These are phyloP conservation scores for Paratrypauchen microcephalus DNA, from an alignment of 2,797 vertebrate genomes.

Conservation along the genomic window DNA sequence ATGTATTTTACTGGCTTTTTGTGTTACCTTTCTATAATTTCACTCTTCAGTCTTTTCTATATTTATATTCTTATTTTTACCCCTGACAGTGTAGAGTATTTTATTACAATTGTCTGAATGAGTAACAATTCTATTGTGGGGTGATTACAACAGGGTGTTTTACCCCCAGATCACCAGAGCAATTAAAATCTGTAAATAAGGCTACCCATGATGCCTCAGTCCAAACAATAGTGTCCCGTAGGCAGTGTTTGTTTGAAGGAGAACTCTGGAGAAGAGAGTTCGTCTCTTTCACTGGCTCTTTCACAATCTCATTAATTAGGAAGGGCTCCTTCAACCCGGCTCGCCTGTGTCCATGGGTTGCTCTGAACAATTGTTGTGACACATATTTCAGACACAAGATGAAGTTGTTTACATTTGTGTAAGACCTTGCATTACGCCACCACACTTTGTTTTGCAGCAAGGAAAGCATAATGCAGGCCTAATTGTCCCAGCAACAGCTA, in stretches of 20 bases:
- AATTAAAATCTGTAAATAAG: constrained; percentile 93
- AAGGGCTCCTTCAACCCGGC: constrained; percentile 73
- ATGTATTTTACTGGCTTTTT: constrained; percentile 42
- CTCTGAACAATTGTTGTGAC: constrained; percentile 77
- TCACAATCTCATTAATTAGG: constrained; percentile 77
- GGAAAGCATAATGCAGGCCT: constrained; percentile 61
- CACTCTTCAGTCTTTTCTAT: constrained; percentile 27
- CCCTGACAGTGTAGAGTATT: constrained; percentile 73
- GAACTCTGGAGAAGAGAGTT: constrained; percentile 69
- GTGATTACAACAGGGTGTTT: constrained; percentile 84
- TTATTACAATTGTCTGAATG: constrained; percentile 87
- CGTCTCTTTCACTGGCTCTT: constrained; percentile 56
- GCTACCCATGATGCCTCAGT: constrained; percentile 80
- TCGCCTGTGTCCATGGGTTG: constrained; percentile 67
- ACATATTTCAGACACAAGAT: constrained; percentile 76
- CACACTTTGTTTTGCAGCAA: constrained; percentile 66
- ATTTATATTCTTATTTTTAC: constrained; percentile 43
- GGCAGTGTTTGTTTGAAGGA: constrained; percentile 79
- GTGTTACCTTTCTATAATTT: constrained; percentile 43
- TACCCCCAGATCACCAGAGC: constrained; percentile 87
- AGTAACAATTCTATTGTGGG: constrained; percentile 82
- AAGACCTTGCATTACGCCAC: constrained; percentile 66
- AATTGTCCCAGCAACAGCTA: constrained; percentile 62
- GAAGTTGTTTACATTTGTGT: constrained; percentile 82
- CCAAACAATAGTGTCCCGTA: constrained; percentile 79